phyloP scores from a whole-genome alignment of 2,797 vertebrate species.

The Cynopterus sphinx region DNA sequence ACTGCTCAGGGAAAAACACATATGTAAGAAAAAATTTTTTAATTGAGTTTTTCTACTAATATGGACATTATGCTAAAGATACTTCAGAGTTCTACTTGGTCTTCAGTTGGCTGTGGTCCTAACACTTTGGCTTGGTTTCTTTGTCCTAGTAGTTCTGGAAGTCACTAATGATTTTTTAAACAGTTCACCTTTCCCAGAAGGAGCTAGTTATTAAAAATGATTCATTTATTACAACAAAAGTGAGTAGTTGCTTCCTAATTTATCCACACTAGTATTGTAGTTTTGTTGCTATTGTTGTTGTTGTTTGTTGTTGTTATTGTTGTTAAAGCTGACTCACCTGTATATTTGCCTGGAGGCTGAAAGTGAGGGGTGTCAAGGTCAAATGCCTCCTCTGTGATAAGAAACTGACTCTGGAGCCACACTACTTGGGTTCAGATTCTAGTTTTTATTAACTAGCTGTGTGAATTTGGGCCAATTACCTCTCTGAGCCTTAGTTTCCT shows the following conservation, averaged over 20 bases:
- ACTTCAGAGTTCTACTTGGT: neutral
- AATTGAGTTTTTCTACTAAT: neutral
- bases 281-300: neutral
- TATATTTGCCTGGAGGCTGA: neutral
- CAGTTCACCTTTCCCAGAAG: neutral
- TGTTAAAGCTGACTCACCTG: neutral
- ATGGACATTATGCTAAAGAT: neutral
- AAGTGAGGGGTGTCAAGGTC: neutral
- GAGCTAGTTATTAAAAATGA: neutral
- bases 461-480: neutral
- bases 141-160: neutral
- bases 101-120: neutral
- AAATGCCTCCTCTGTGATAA: neutral
- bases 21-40: neutral
- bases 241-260: neutral
- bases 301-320: neutral
- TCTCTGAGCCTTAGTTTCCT: neutral
- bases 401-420: neutral
- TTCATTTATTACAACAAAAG: neutral
- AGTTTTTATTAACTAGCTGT: neutral
- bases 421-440: neutral
- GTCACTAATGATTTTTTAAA: constrained; percentile 24
- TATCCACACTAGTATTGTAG: neutral
- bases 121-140: neutral
- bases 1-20: neutral